Conservation (phyloP, 37 sponge, comb jelly and placozoan species). For the Ianthella basta region DNA sequence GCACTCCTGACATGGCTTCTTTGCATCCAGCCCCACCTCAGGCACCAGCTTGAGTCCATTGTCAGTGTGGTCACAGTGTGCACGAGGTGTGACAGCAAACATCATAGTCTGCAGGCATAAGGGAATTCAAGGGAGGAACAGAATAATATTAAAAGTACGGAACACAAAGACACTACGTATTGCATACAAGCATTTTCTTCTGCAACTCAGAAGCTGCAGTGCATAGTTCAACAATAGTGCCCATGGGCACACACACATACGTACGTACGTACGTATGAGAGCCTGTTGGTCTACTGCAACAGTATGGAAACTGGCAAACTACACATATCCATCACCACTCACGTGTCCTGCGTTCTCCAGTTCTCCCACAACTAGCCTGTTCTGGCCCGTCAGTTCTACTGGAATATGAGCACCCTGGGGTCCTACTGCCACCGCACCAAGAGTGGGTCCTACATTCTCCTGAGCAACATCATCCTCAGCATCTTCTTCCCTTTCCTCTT, state of each 20-base stretch:
- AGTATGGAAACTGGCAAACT: background rate
- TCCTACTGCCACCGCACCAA: background rate
- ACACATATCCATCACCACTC: too few relatives aligned
- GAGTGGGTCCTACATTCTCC: background rate
- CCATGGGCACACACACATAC: too few relatives aligned
- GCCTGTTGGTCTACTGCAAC: too few relatives aligned
- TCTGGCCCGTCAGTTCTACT: background rate
- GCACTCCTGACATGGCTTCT: constrained; percentile 63
- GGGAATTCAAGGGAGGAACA: background rate
- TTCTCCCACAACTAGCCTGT: background rate
- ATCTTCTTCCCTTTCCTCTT: background rate
- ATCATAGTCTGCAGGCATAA: constrained; percentile 28
- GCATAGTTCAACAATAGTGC: too few relatives aligned
- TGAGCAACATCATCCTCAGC: background rate
- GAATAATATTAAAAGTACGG: background rate
- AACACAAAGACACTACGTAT: background rate
- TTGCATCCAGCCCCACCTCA: constrained; percentile 44
- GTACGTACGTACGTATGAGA: too few relatives aligned
- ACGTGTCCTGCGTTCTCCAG: too few relatives aligned
- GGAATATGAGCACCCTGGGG: background rate
- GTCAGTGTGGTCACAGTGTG: constrained; percentile 57
- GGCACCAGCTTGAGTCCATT: constrained; percentile 33
- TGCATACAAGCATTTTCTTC: too few relatives aligned
- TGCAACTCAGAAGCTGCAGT: background rate
- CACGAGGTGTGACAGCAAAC: constrained; percentile 67